phyloP scores from a whole-genome alignment of 1,140 invertebrate species.

The Meloidogyne chitwoodi region DNA sequence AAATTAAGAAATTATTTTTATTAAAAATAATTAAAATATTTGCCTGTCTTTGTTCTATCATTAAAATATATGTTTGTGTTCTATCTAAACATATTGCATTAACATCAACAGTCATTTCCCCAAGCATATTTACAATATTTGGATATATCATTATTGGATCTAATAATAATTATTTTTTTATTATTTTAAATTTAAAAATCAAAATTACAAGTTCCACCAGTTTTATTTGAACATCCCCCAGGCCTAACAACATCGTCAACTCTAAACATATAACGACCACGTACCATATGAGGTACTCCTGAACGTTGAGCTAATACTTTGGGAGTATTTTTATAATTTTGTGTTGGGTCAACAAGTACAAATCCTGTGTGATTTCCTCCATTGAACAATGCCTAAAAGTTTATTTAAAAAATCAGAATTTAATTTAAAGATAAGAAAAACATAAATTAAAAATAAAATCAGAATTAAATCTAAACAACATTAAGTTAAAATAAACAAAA shows the following conservation, averaged over 20 bases:
- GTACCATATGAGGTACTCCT: constrained; percentile 58
- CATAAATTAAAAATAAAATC: too few species aligned
- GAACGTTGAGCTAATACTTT: constrained; percentile 57
- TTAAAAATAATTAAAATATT: too few species aligned
- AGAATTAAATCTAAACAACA: too few species aligned
- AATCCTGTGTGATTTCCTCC: constrained; percentile 59
- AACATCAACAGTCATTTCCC: constrained; percentile 59
- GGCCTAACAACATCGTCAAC: constrained; percentile 59
- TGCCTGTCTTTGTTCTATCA: constrained; percentile 59
- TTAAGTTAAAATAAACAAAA: too few species aligned
- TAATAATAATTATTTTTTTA: constrained; percentile 24
- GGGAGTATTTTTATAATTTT: constrained; percentile 58
- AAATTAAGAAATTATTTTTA: constrained; percentile 15
- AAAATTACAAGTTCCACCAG: constrained; percentile 54
- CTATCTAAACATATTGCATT: constrained; percentile 57
- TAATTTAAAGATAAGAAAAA: neutral
- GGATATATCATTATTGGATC: constrained; percentile 59
- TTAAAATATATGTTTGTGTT: constrained; percentile 56
- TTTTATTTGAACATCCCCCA: constrained; percentile 59
- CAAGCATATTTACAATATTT: constrained; percentile 60
- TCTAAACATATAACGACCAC: constrained; percentile 59
- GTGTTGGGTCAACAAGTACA: constrained; percentile 56
- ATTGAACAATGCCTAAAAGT: constrained; percentile 54
- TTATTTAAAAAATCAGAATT: neutral
- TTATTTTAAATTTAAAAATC: neutral